Evolutionary conservation across 1,140 invertebrate genomes (phyloP).

Genomic region (Paralvinella palmiformis): DNA sequence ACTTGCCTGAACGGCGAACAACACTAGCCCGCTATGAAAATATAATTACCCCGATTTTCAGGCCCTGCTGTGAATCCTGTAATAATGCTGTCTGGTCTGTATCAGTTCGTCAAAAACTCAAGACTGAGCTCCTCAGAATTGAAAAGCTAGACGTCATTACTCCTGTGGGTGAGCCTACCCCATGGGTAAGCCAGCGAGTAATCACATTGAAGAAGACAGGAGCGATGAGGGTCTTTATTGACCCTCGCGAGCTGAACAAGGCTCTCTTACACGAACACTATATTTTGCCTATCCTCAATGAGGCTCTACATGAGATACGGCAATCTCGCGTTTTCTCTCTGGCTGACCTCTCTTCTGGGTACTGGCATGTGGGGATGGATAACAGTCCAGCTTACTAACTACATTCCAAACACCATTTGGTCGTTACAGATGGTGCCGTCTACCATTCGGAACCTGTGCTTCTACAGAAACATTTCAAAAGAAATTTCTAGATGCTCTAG

Average conservation of each 20-base stretch:
- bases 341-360: constrained; percentile 25
- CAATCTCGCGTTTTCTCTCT: constrained; percentile 26
- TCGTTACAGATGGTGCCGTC: constrained; percentile 20
- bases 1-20: too few species aligned
- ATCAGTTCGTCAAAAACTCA: constrained; percentile 12
- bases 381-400: constrained; percentile 26
- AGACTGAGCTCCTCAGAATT: constrained; percentile 19
- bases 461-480: constrained; percentile 39
- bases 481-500: constrained; percentile 29
- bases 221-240: constrained; percentile 25
- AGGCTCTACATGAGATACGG: constrained; percentile 24
- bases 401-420: constrained; percentile 27
- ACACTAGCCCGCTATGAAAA: too few species aligned
- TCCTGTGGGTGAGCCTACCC: constrained; percentile 24
- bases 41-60: too few species aligned
- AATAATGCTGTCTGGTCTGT: too few species aligned
- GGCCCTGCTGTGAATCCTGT: too few species aligned
- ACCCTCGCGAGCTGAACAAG: constrained; percentile 27
- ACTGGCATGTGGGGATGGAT: constrained; percentile 26
- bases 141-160: constrained; percentile 18
- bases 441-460: constrained; percentile 23
- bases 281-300: constrained; percentile 25
- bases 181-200: constrained; percentile 25
- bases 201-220: constrained; percentile 24
- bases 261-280: constrained; percentile 23